Conservation (phyloP, 2,888 invertebrate genomes). For the Drosophila incognita region DNA sequence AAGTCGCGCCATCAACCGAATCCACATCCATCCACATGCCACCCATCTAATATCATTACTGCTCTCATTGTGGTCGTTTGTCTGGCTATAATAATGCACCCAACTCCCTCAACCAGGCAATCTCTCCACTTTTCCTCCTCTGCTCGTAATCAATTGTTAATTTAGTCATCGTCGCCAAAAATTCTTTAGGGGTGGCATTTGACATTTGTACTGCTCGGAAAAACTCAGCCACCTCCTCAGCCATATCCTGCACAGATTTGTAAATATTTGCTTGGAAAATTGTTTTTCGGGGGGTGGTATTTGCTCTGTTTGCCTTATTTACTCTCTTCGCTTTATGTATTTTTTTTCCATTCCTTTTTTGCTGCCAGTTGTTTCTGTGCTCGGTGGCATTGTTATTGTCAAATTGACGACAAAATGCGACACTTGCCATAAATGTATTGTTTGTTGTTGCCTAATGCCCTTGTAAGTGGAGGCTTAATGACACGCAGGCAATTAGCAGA, state of each 20-base stretch:
- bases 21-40: slow-evolving; percentile 17
- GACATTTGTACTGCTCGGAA: slow-evolving; percentile 2
- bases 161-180: slow-evolving; percentile 69
- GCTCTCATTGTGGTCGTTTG: slow-evolving; percentile 77
- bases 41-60: slow-evolving; percentile 68
- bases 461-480: slow-evolving; percentile 83
- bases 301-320: slow-evolving; percentile 21
- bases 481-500: slow-evolving; percentile 83
- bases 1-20: slow-evolving; percentile 2
- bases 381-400: slow-evolving; percentile 56
- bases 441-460: slow-evolving; percentile 75
- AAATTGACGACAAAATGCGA: slow-evolving; percentile 81
- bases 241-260: slow-evolving; percentile 47
- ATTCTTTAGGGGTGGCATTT: slow-evolving; percentile 59
- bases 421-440: slow-evolving; percentile 82
- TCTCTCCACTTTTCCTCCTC: slow-evolving; percentile 9
- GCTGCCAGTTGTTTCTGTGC: slow-evolving; percentile 58
- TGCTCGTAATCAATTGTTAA: slow-evolving; percentile 68
- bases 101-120: slow-evolving; percentile 5
- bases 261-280: slow-evolving; percentile 68
- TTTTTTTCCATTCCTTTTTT: slow-evolving; percentile 29
- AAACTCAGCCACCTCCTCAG: slow-evolving; percentile 1
- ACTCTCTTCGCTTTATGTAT: slow-evolving; percentile 4
- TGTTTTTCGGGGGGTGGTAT: slow-evolving; percentile 47
- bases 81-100: slow-evolving; percentile 23